These are phyloP conservation scores for Cynopterus brachyotis DNA, from an alignment of 2,113 vertebrate genomes.

Conservation along the genomic window DNA sequence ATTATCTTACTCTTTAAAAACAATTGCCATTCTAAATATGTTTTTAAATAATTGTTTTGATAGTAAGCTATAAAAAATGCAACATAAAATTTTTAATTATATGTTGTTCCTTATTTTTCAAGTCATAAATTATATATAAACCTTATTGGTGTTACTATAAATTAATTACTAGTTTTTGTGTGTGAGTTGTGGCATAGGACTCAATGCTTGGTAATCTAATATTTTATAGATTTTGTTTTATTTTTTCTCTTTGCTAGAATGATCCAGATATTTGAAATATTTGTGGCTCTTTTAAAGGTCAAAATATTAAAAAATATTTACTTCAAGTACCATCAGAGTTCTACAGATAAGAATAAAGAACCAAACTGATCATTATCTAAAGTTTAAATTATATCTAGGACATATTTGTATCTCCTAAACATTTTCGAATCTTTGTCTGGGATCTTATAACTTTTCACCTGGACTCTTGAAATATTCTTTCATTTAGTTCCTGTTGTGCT, in stretches of 20 bases:
- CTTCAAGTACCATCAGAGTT: neutral
- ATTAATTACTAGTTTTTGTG: neutral
- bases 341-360: neutral
- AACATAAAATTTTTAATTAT: neutral
- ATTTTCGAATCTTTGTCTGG: neutral
- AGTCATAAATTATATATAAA: neutral
- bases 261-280: conserved; percentile 5
- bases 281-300: neutral
- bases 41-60: neutral
- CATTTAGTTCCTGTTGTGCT: neutral
- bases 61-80: neutral
- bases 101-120: neutral
- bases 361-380: neutral
- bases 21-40: neutral
- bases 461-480: neutral
- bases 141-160: neutral
- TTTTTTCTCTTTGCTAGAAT: neutral
- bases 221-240: neutral
- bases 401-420: neutral
- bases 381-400: neutral
- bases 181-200: neutral
- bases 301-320: conserved; percentile 18
- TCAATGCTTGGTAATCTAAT: neutral
- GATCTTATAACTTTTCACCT: neutral
- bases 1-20: conserved; percentile 20